Base-by-base conservation (phyloP, 1,140 invertebrate genomes). In the Lordiphosa collinella region DNA sequence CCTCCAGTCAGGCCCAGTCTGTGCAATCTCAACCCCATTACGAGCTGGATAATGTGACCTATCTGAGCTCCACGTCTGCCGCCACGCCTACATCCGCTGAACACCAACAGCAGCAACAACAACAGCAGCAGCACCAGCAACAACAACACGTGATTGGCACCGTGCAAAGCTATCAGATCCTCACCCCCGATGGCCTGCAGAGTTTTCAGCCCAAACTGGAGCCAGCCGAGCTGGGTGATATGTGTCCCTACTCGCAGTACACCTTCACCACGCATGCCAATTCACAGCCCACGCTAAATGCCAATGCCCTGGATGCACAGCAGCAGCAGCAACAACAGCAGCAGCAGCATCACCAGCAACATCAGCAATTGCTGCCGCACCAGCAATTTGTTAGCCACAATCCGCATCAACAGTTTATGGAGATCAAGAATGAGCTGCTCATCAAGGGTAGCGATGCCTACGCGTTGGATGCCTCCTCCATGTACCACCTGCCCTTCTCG, bases 401-500 rank as follows among this genome's bases (percentile, higher is more conserved):
- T 61, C 71, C 79, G 36, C 86, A 87, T 58, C 85, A 86, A 22
- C 86, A 88, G 44, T 88, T 88, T 35, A 88, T 88, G 86, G 86
- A 88, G 57, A 62, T 88, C 6, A 88, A 88, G 63, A 88, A 88
- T 9, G 86, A 88, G 67, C 64, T 88, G 62, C 57, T 88, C 22
- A 85, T 88, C 16, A 88, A 88, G 53, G 64, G 86, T 44, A 70
- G 73, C 18, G 86, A 88, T 55, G 64, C 82, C 1, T 88, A 88
- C 43, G 64, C 86, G 37, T 57, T 88, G 76, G 86, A 88, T 46
- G 62, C 86, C 48, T 50, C 73, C 50, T 86, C 82, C 49, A 88
- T 88, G 86, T 88, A 88, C 62, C 86, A 88, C 59, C 71, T 88
- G 66, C 86, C 86, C 48, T 88, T 88, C 66, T 88, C 86, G 68